A percentile compares a stretch with the other conserved stretches of the same genome.
phyloP scores from a whole-genome alignment of 2,797 vertebrate genomes.

The Pseudocheirus occidentalis region DNA sequence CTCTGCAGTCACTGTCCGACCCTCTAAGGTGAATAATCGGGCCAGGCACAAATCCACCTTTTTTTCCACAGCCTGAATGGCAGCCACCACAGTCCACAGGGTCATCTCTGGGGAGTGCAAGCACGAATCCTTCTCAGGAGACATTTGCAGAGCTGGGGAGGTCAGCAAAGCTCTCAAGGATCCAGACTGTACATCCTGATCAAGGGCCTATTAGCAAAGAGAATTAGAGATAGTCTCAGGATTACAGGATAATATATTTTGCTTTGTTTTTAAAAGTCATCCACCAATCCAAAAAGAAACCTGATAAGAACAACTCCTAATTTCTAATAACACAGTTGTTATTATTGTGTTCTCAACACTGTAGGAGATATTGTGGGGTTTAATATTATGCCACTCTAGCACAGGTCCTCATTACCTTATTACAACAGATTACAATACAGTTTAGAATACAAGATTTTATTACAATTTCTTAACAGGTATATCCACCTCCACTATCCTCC shows the following conservation, averaged over 20 bases:
- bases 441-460: background rate
- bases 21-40: conserved; percentile 83
- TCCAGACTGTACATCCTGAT: conserved; percentile 23
- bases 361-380: background rate
- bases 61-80: conserved; percentile 85
- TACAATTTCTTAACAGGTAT: background rate
- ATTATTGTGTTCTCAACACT: background rate
- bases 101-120: conserved; percentile 80
- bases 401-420: background rate
- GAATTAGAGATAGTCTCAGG: background rate
- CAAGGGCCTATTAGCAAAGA: conserved; percentile 51
- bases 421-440: background rate
- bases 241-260: background rate
- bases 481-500: background rate
- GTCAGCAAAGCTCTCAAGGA: background rate
- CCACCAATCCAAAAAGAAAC: background rate
- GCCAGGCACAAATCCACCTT: conserved; percentile 84
- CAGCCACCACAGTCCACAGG: conserved; percentile 85
- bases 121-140: conserved; percentile 61
- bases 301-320: background rate
- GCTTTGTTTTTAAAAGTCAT: background rate
- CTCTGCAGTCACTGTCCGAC: conserved; percentile 5
- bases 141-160: background rate
- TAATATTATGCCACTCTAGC: background rate
- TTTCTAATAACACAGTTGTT: background rate